phyloP scores from a whole-genome alignment of 2,797 vertebrate genomes.

The Sebastes alutus region DNA sequence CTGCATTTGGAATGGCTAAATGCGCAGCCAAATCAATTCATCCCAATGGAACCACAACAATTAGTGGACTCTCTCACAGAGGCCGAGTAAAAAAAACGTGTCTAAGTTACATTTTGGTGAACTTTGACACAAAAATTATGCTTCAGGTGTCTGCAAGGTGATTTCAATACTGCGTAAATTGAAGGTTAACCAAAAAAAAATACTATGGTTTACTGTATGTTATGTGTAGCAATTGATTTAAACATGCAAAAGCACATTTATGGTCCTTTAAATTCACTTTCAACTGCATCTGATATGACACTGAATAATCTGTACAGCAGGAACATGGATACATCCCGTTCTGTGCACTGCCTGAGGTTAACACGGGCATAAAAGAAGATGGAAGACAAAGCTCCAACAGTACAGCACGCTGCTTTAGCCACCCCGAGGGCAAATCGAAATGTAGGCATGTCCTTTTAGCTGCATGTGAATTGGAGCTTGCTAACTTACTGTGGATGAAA shows the following conservation, averaged over 20 bases:
- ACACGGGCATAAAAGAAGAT: constrained; percentile 7
- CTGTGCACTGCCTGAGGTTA: constrained; percentile 1
- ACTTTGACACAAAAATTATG: background rate
- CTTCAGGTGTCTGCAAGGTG: background rate
- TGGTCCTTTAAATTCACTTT: background rate
- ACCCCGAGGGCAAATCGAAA: constrained; percentile 19
- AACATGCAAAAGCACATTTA: background rate
- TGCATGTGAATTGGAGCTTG: constrained; percentile 18
- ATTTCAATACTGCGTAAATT: background rate
- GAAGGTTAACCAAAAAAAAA: background rate
- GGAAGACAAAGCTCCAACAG: constrained; percentile 16
- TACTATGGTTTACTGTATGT: background rate
- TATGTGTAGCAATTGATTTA: background rate
- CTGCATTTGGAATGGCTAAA: background rate
- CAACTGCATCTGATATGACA: background rate
- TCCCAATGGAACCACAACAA: background rate
- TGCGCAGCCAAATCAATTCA: background rate
- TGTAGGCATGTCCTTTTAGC: constrained; percentile 32
- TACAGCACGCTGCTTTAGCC: background rate
- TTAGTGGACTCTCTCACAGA: background rate
- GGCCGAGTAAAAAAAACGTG: background rate
- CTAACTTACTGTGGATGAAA: background rate
- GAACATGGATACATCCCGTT: background rate
- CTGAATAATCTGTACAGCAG: background rate
- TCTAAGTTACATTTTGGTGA: background rate